Conservation (phyloP, 2,113 vertebrate species). For the Cyprinodon variegatus region DNA sequence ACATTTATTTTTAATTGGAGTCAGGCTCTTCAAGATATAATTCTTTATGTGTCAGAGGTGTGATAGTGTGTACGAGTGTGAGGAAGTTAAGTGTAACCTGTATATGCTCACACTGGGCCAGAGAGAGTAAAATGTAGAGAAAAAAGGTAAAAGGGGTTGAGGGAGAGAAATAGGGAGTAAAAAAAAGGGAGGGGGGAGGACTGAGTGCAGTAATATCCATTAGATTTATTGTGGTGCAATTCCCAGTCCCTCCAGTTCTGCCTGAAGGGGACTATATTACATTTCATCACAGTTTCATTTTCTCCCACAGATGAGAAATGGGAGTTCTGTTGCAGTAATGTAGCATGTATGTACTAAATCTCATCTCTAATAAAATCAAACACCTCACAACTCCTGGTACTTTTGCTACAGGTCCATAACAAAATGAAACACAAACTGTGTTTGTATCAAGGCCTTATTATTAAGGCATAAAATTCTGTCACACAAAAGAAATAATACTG, state of each 20-base stretch:
- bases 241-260: slow-evolving; percentile 95
- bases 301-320: slow-evolving; percentile 97
- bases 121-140: slow-evolving; percentile 47
- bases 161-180: slow-evolving; percentile 55
- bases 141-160: slow-evolving; percentile 63
- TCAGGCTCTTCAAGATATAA: slow-evolving; percentile 86
- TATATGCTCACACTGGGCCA: slow-evolving; percentile 43
- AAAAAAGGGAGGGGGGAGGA: slow-evolving; percentile 51
- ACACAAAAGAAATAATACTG: slow-evolving; percentile 60
- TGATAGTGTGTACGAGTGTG: slow-evolving; percentile 14
- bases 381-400: slow-evolving; percentile 95
- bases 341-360: slow-evolving; percentile 98
- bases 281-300: slow-evolving; percentile 99
- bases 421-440: slow-evolving; percentile 97
- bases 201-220: slow-evolving; percentile 96
- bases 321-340: slow-evolving; percentile 95
- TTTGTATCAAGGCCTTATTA: slow-evolving; percentile 89
- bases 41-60: slow-evolving; percentile 84
- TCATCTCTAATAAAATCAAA: slow-evolving; percentile 99
- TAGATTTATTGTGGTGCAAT: slow-evolving; percentile 99
- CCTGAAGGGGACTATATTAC: slow-evolving; percentile 99
- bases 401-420: slow-evolving; percentile 87
- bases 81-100: slow-evolving; percentile 20
- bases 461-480: slow-evolving; percentile 88
- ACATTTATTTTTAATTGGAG: slow-evolving; percentile 73